These are phyloP conservation scores for Enteromius unitaeniatus DNA, from an alignment of 2,797 vertebrate genomes.

Conservation along the genomic window DNA sequence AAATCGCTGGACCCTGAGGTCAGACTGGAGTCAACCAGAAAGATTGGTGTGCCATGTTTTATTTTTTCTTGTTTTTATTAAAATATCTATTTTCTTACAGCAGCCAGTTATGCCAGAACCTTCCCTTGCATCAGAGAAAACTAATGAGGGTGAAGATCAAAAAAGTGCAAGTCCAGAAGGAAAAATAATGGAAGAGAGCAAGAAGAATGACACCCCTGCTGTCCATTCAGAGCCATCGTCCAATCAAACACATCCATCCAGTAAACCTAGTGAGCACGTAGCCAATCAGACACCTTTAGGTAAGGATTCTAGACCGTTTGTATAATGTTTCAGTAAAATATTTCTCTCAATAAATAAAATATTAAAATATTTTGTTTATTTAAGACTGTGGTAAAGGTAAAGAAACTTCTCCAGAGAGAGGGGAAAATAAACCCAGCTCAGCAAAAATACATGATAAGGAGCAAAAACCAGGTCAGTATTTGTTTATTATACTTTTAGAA, in stretches of 20 bases:
- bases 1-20: constrained; percentile 84
- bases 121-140: constrained; percentile 67
- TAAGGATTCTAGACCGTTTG: constrained; percentile 54
- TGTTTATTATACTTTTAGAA: background rate
- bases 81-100: constrained; percentile 33
- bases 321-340: background rate
- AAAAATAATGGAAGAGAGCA: constrained; percentile 76
- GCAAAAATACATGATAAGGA: constrained; percentile 83
- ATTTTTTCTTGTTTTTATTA: background rate
- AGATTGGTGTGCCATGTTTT: background rate
- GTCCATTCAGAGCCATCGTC: constrained; percentile 59
- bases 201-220: constrained; percentile 71
- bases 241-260: constrained; percentile 55
- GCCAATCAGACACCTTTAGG: constrained; percentile 77
- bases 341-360: background rate
- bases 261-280: constrained; percentile 73
- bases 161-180: constrained; percentile 70
- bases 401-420: constrained; percentile 82
- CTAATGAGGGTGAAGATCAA: constrained; percentile 71
- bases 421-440: constrained; percentile 71
- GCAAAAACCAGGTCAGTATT: constrained; percentile 82
- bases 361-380: constrained; percentile 60
- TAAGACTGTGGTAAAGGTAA: constrained; percentile 79
- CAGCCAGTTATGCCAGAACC: constrained; percentile 52
- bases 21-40: constrained; percentile 44